Percentiles rank a stretch among this genome's conserved stretches.
These are phyloP conservation scores for Dasypus novemcinctus DNA, from an alignment of 2,113 vertebrate genomes.

Conservation along the genomic window DNA sequence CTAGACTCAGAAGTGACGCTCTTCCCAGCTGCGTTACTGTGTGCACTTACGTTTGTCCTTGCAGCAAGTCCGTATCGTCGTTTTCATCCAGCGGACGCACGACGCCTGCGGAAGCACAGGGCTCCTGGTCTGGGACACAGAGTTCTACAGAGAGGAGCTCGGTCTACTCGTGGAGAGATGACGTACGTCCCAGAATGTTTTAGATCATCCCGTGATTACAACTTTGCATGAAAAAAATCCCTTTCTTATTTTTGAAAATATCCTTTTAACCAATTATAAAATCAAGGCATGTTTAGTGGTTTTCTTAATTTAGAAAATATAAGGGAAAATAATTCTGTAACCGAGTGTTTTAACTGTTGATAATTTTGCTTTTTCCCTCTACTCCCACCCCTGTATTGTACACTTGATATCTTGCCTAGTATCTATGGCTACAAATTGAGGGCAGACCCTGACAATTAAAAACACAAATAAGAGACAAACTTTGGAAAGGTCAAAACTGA, in stretches of 20 bases:
- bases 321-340: background rate
- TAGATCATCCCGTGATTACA: background rate
- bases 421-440: background rate
- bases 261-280: background rate
- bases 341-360: background rate
- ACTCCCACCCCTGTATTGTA: background rate
- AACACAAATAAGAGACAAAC: background rate
- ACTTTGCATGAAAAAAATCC: background rate
- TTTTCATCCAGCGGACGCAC: conserved; percentile 71
- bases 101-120: conserved; percentile 77
- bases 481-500: background rate
- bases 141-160: conserved; percentile 89
- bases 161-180: conserved; percentile 89
- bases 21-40: background rate
- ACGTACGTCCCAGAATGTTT: conserved; percentile 81
- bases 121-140: conserved; percentile 84
- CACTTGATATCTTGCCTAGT: background rate
- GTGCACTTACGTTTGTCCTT: conserved; percentile 47
- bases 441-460: background rate
- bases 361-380: background rate
- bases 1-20: background rate
- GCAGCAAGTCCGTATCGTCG: conserved; percentile 75
- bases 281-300: background rate
- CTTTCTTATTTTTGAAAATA: background rate
- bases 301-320: background rate